A percentile compares a stretch with the other conserved stretches of the same genome.
These are phyloP conservation scores for Tryphoninae sp. DNA, from an alignment of 2,888 invertebrate species.

Conservation along the genomic window DNA sequence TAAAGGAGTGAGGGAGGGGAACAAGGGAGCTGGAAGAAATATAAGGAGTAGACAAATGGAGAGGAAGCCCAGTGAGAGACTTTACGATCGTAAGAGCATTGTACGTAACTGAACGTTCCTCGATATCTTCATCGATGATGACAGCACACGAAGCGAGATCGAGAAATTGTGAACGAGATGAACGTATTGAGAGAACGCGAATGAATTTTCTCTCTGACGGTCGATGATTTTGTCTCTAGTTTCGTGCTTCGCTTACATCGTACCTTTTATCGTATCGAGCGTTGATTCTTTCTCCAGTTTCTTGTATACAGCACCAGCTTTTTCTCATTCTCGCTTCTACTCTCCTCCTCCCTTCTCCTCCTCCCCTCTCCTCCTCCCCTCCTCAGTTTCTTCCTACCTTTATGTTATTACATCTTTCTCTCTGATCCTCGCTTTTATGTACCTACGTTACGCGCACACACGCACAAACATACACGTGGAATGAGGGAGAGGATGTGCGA, in stretches of 20 bases:
- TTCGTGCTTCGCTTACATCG: slow-evolving; percentile 1
- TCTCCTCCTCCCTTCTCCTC: neutral
- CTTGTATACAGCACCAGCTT: slow-evolving; percentile 6
- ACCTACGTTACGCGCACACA: neutral
- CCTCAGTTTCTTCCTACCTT: neutral
- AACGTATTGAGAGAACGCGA: neutral
- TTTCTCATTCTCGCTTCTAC: slow-evolving; percentile 7
- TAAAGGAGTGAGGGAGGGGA: neutral
- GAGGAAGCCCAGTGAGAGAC: slow-evolving; percentile 3
- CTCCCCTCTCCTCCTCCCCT: neutral
- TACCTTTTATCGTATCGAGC: slow-evolving; percentile 44
- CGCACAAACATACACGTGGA: neutral
- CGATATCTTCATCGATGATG: slow-evolving; percentile 48
- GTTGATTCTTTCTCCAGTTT: slow-evolving; percentile 41
- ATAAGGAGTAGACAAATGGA: slow-evolving; percentile 8
- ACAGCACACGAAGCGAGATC: slow-evolving; percentile 35
- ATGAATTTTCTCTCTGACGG: neutral
- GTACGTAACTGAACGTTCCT: slow-evolving; percentile 50
- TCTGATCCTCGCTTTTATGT: slow-evolving; percentile 14
- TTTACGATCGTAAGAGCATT: slow-evolving; percentile 40
- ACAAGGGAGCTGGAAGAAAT: slow-evolving; percentile 3
- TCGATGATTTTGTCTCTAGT: slow-evolving; percentile 13
- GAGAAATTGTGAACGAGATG: slow-evolving; percentile 20
- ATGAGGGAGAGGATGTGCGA: neutral
- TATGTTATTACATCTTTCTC: neutral